Base-by-base conservation (phyloP, 2,113 vertebrate species). In the Caranx ignobilis region DNA sequence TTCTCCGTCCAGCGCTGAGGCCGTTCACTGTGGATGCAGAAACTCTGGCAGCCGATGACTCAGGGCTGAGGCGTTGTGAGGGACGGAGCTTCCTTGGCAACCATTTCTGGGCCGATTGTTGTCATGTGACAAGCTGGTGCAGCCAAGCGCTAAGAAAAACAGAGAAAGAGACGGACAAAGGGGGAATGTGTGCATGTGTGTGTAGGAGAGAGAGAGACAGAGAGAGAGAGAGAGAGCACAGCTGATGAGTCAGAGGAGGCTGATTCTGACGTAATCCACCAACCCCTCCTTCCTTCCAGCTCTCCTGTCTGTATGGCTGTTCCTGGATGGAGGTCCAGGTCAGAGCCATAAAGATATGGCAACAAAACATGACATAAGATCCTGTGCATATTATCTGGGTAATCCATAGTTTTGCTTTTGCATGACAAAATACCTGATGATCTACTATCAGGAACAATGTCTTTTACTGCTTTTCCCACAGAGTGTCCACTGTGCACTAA, bases 201-300 rank as follows among this genome's bases (percentile, higher is more conserved):
- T 37, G 47, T 71, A 32, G 45, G 72, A 61, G 41, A 64, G 69
- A 16, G 64, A 35, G 66, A 59, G 64, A 31, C 3, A 35, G 54
- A 35, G 62, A 37, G 66, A 18, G 31, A 60, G 75, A 65, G 43
- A 82, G 32, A 41, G 65, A 71, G 39, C n/a, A 16, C 75, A 2
- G 6, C 43, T 83, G 91, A 88, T 90, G 92, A 92, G 75, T 93
- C 92, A 93, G 73, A 87, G 60, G 69, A 85, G 80, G 79, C 63
- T 87, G 88, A 86, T 75, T 88, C 87, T 88, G 89, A 93, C 26
- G 87, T 88, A 89, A 91, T 86, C 88, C 10, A 66, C 37, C 74
- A 68, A 56, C 70, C 81, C 62, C 77, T 84, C 85, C 85, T 67
- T 73, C 50, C 54, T 68, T 39, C 78, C 70, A 52, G 4, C 31